phyloP scores from a whole-genome alignment of 2,888 invertebrate genomes.

The Diarsia dahlii region DNA sequence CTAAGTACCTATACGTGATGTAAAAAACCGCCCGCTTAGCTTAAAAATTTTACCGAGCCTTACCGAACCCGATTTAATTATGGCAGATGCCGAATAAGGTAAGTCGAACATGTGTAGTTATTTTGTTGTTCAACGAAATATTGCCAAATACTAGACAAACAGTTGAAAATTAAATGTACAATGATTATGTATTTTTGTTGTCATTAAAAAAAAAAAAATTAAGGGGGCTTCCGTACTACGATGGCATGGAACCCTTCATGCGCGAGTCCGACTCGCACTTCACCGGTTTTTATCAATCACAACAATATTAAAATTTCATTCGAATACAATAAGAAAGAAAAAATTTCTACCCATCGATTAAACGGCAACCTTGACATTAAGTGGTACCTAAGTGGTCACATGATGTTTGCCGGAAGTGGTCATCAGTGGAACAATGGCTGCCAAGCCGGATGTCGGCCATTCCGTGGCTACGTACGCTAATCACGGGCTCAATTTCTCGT shows the following conservation, averaged over 20 bases:
- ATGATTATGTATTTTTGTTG: no score
- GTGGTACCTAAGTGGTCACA: slow-evolving; percentile 51
- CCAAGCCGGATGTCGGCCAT: slow-evolving; percentile 63
- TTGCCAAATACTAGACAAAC: no score
- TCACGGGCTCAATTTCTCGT: slow-evolving; percentile 63
- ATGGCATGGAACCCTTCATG: no score
- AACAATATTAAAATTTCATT: slow-evolving; percentile 21
- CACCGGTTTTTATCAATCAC: not conserved
- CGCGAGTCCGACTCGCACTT: no score
- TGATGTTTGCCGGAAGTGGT: slow-evolving; percentile 63
- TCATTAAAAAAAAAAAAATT: no score
- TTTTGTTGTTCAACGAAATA: no score
- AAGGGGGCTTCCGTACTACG: no score
- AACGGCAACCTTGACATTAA: slow-evolving; percentile 65
- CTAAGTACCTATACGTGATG: no score
- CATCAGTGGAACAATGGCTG: slow-evolving; percentile 66
- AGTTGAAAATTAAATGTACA: no score
- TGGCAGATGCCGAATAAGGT: not conserved
- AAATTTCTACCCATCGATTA: slow-evolving; percentile 49
- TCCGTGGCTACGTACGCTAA: slow-evolving; percentile 50
- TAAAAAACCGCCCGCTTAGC: not conserved
- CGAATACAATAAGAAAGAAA: slow-evolving; percentile 13
- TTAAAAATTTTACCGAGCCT: not conserved
- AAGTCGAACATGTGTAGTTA: not conserved
- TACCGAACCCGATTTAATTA: not conserved